These are phyloP conservation scores for Platichthys flesus DNA, from an alignment of 2,113 vertebrate species.

Conservation along the genomic window DNA sequence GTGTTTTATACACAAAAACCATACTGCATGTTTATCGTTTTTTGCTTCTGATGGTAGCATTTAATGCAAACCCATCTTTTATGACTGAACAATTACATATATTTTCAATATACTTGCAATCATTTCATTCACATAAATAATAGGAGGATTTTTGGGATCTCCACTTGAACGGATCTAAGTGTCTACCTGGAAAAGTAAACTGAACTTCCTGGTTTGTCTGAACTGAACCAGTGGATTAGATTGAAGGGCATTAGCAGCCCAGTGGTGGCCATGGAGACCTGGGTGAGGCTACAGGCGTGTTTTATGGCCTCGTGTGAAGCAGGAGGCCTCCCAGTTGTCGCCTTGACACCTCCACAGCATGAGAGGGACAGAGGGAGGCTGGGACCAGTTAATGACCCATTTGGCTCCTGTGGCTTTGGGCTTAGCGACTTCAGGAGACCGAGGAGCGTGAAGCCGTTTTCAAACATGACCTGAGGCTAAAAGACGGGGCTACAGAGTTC, in stretches of 20 bases:
- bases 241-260: neutral
- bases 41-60: too few species aligned
- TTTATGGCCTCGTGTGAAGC: constrained; percentile 42
- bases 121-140: too few species aligned
- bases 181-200: neutral
- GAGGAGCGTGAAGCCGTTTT: neutral
- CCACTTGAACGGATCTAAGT: neutral
- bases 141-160: too few species aligned
- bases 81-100: too few species aligned
- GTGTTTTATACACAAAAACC: too few species aligned
- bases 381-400: constrained; percentile 55
- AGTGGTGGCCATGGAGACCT: constrained; percentile 47
- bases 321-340: constrained; percentile 39
- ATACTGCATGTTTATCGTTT: too few species aligned
- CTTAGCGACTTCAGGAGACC: constrained; percentile 10
- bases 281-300: constrained; percentile 31
- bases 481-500: too few species aligned
- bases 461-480: too few species aligned
- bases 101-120: too few species aligned
- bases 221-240: neutral
- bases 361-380: neutral
- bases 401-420: constrained; percentile 48
- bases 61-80: too few species aligned
- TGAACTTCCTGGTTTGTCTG: neutral
- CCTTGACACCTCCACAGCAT: constrained; percentile 44